Percentiles rank a stretch among this genome's conserved stretches.
phyloP scores from a whole-genome alignment of 2,888 invertebrate species.

The Rhagonycha fulva region DNA sequence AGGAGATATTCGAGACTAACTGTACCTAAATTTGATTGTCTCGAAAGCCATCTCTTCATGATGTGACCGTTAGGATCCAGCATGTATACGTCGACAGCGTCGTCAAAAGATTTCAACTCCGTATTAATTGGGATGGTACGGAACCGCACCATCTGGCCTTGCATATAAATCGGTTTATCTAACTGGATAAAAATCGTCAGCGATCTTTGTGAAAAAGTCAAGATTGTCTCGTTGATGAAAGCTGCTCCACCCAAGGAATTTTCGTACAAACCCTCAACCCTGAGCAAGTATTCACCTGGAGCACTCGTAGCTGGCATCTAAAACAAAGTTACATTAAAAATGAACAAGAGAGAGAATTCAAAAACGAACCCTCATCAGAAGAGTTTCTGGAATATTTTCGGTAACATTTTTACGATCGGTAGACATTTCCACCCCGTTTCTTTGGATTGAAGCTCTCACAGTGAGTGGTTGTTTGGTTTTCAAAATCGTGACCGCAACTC shows the following conservation, averaged over 20 bases:
- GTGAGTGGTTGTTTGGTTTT: slow-evolving; percentile 79
- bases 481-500: slow-evolving; percentile 83
- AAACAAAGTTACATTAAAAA: slow-evolving; percentile 9
- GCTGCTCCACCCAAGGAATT: slow-evolving; percentile 83
- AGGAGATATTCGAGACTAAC: slow-evolving; percentile 90
- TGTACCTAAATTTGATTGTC: slow-evolving; percentile 90
- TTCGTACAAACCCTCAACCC: slow-evolving; percentile 63
- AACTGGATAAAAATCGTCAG: slow-evolving; percentile 96
- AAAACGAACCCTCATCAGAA: slow-evolving; percentile 78
- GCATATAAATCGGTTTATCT: slow-evolving; percentile 94
- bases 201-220: slow-evolving; percentile 85
- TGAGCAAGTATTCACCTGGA: slow-evolving; percentile 78
- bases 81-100: slow-evolving; percentile 90
- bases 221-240: slow-evolving; percentile 84
- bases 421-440: slow-evolving; percentile 89
- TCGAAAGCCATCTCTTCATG: slow-evolving; percentile 90
- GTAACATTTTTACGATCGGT: slow-evolving; percentile 81
- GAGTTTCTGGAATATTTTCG: slow-evolving; percentile 85
- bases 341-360: not conserved
- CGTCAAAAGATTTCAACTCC: slow-evolving; percentile 87
- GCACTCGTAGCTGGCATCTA: slow-evolving; percentile 85
- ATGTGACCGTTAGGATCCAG: slow-evolving; percentile 86
- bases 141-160: slow-evolving; percentile 87
- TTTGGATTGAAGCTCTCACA: slow-evolving; percentile 85
- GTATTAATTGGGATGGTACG: slow-evolving; percentile 92